phyloP scores from a whole-genome alignment of 2,888 invertebrate genomes.

The Anodontia alba region DNA sequence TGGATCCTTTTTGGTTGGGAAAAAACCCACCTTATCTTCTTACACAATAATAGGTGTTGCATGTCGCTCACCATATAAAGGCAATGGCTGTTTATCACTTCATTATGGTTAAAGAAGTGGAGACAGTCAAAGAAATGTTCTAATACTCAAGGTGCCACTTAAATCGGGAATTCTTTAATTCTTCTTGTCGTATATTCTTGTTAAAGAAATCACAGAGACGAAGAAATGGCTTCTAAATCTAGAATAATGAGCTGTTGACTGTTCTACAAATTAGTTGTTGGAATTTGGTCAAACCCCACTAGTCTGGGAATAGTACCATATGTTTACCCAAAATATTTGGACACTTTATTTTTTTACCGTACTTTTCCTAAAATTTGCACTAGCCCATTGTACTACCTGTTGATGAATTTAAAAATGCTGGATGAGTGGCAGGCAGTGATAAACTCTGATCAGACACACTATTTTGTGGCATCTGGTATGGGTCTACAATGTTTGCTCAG shows the following conservation, averaged over 20 bases:
- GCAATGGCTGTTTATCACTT: background rate
- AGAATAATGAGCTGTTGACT: constrained; percentile 3
- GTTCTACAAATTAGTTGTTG: background rate
- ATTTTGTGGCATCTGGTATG: no score
- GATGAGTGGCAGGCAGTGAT: no score
- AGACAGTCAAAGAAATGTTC: constrained; percentile 4
- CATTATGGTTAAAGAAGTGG: background rate
- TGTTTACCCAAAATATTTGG: no score
- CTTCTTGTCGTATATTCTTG: background rate
- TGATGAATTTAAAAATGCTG: no score
- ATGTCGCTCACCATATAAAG: background rate
- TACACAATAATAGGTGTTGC: constrained; percentile 9
- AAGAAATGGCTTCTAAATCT: background rate
- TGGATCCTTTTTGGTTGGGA: no score
- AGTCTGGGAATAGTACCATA: background rate
- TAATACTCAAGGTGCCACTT: constrained; percentile 12
- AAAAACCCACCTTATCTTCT: no score
- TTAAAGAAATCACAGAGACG: constrained; percentile 10
- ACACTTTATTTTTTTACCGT: no score
- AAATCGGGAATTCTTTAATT: constrained; percentile 7
- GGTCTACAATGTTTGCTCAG: no score
- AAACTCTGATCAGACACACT: no score
- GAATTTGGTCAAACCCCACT: background rate
- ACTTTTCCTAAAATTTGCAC: no score
- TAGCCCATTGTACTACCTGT: no score